Conservation (phyloP, 2,113 vertebrate genomes). For the Spermophilus dauricus region DNA sequence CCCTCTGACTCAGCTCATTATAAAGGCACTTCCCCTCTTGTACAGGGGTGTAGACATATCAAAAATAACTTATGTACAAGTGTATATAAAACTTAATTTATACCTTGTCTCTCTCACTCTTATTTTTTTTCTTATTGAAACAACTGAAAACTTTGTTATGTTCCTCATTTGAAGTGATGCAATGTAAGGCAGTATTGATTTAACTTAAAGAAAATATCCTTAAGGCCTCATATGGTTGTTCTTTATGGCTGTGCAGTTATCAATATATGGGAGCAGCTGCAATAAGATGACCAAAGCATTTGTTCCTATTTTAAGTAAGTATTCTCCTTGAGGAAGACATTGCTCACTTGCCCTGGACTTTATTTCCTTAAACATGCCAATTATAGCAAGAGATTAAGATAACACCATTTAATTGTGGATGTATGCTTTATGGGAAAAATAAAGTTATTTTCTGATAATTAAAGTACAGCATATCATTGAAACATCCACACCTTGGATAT, state of each 20-base stretch:
- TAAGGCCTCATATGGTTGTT: neutral
- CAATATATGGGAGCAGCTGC: neutral
- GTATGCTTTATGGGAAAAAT: neutral
- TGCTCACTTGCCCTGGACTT: constrained; percentile 30
- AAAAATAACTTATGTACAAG: neutral
- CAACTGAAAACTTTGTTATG: neutral
- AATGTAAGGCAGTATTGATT: neutral
- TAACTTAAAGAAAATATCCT: constrained; percentile 40
- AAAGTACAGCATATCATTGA: neutral
- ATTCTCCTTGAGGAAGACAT: neutral
- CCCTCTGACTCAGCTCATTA: constrained; percentile 44
- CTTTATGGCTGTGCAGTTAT: constrained; percentile 3
- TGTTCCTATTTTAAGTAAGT: constrained; percentile 58
- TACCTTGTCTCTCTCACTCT: neutral
- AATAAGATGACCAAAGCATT: neutral
- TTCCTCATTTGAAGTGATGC: neutral
- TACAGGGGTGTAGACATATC: neutral
- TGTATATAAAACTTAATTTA: neutral
- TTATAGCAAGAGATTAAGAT: constrained; percentile 36
- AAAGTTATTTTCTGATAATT: neutral
- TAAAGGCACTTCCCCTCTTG: neutral
- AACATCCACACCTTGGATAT: neutral
- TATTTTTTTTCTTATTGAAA: neutral
- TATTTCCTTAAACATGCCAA: constrained; percentile 13
- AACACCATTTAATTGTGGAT: neutral